Evolutionary conservation across 2,113 vertebrate genomes (phyloP), one percentile per base, ranked within the genome.

Genomic region (Lutjanus erythropterus): DNA sequence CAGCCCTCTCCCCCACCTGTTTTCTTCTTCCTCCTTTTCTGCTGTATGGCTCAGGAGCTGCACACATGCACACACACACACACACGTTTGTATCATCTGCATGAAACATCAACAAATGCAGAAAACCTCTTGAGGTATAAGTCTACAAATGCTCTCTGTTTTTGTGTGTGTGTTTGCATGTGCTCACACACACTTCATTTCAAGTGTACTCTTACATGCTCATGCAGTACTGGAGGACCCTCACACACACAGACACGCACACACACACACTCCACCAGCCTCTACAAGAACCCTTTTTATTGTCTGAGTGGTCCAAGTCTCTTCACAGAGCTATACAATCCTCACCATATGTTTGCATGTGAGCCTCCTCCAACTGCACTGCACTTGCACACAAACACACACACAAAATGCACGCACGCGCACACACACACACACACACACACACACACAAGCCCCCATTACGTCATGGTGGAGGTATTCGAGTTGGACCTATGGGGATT

Each of bases 281-380:
- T 60, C 35, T 50, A 67, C 60, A 71, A 75, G 37, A 76, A 72
- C 37, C 42, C 58, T 18, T 27, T 76, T 75, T 56, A 62, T 56
- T 65, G 52, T 71, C 49, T 83, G 41, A 60, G 71, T 77, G 53
- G 80, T 77, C 68, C 9, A 35, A 85, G 86, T 79, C 78, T 69
- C 35, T 49, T 89, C n/a, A 33, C 67, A 82, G 81, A 72, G 69
- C 78, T 80, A 59, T 60, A 92, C 90, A 93, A 93, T 91, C 85
- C 86, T 71, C 91, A 91, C 94, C 93, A 91, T 92, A 89, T 91
- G 94, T 94, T 88, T 80, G 65, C 92, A 90, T 91, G 68, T 39
- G 53, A 67, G 42, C 42, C 55, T 88, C 86, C 90, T 82, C 90
- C 86, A 88, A 88, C 92, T 71, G 27, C 49, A 47, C 15, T 12